Conservation (phyloP, 1,140 invertebrate species). For the Macrotrachela quadricornifera region DNA sequence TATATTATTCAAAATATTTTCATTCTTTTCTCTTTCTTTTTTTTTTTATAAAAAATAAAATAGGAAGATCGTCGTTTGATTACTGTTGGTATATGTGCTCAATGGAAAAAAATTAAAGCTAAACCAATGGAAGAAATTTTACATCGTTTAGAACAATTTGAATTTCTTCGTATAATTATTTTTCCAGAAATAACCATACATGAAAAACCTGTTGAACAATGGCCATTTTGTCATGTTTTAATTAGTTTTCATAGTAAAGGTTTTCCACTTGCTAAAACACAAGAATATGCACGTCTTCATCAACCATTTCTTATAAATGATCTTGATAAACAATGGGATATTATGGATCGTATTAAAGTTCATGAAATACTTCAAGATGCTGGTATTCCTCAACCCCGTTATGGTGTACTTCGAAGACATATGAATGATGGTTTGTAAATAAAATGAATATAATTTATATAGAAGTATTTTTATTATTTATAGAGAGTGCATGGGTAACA, state of each 20-base stretch:
- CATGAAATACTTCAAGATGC: constrained; percentile 77
- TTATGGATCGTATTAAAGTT: constrained; percentile 41
- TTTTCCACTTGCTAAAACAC: constrained; percentile 95
- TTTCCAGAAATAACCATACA: constrained; percentile 19
- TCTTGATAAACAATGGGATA: constrained; percentile 89
- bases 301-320: constrained; percentile 96
- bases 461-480: neutral
- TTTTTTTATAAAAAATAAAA: too few relatives aligned
- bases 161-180: constrained; percentile 10
- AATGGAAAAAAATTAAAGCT: constrained; percentile 92
- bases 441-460: neutral
- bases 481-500: constrained; percentile 45
- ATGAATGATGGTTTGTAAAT: constrained; percentile 7
- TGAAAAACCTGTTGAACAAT: constrained; percentile 79
- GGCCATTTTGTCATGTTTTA: constrained; percentile 88
- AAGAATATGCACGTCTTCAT: constrained; percentile 72
- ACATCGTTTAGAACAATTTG: constrained; percentile 73
- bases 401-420: constrained; percentile 84
- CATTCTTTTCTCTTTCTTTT: too few relatives aligned
- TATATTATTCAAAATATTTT: too few relatives aligned
- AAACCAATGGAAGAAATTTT: constrained; percentile 97
- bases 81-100: constrained; percentile 83
- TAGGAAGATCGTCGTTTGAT: constrained; percentile 23
- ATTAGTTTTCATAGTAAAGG: constrained; percentile 94
- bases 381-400: constrained; percentile 87